phyloP scores from a whole-genome alignment of 2,113 vertebrate genomes.

The Alaudala cheleensis region DNA sequence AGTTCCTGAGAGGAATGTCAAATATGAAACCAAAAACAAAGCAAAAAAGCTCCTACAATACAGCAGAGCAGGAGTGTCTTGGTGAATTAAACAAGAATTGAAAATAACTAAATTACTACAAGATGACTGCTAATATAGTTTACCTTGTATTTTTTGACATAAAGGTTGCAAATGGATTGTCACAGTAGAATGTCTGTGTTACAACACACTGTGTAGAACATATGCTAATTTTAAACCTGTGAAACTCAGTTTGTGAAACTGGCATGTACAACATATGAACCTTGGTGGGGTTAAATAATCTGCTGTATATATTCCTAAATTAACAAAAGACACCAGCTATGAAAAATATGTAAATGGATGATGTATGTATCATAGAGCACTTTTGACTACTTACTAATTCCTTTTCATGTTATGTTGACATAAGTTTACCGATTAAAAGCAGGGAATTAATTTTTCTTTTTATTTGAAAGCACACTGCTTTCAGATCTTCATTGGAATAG shows the following conservation, averaged over 20 bases:
- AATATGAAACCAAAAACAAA: constrained; percentile 50
- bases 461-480: background rate
- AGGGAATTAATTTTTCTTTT: constrained; percentile 4
- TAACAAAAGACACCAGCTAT: background rate
- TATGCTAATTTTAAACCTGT: background rate
- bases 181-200: background rate
- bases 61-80: constrained; percentile 28
- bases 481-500: constrained; percentile 3
- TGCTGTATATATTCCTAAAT: background rate
- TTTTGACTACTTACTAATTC: constrained; percentile 12
- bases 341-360: background rate
- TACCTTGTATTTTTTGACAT: constrained; percentile 1
- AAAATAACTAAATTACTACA: constrained; percentile 45
- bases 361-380: background rate
- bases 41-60: background rate
- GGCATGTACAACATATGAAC: background rate
- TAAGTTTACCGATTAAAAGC: constrained; percentile 26
- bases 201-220: background rate
- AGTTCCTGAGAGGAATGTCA: constrained; percentile 65
- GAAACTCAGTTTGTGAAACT: background rate
- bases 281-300: background rate
- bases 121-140: background rate
- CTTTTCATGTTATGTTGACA: constrained; percentile 25
- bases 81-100: constrained; percentile 43
- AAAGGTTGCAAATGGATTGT: background rate